Evolutionary conservation across 2,888 invertebrate genomes (phyloP).

Genomic region (Tromatobia lineatoria): DNA sequence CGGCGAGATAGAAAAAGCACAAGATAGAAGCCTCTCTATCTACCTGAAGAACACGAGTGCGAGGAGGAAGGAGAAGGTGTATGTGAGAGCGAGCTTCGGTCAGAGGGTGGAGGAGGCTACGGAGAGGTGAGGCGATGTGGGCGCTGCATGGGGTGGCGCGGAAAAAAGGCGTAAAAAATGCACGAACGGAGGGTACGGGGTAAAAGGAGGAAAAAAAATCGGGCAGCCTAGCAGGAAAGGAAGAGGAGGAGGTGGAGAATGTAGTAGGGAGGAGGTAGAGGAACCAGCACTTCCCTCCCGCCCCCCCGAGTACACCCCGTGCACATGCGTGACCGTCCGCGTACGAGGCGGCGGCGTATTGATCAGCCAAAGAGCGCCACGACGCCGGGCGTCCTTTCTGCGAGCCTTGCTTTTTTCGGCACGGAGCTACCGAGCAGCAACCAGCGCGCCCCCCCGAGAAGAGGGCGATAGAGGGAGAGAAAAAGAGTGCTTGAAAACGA

Average conservation of each 20-base stretch:
- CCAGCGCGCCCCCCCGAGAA: constrained; percentile 33
- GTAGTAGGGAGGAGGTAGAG: constrained; percentile 55
- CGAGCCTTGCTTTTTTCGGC: constrained; percentile 85
- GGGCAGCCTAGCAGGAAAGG: constrained; percentile 72
- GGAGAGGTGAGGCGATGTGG: constrained; percentile 34
- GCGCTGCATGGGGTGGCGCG: constrained; percentile 51
- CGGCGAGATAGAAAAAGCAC: constrained; percentile 64
- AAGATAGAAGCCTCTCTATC: constrained; percentile 44
- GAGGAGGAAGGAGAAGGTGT: background rate
- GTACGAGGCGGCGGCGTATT: constrained; percentile 85
- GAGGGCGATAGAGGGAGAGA: constrained; percentile 67
- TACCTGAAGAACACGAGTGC: constrained; percentile 58
- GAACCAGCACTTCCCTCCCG: constrained; percentile 61
- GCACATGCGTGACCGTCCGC: constrained; percentile 85
- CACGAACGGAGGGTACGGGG: constrained; percentile 73
- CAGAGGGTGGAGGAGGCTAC: constrained; percentile 40
- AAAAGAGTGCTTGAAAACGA: constrained; percentile 27
- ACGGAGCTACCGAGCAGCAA: constrained; percentile 65
- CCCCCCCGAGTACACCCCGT: constrained; percentile 77
- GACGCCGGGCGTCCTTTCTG: constrained; percentile 85
- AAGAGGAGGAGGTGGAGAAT: constrained; percentile 55
- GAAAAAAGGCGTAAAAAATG: constrained; percentile 81
- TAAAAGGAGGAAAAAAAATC: constrained; percentile 69
- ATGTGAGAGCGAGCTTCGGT: constrained; percentile 52
- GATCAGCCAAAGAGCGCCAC: constrained; percentile 85